phyloP scores from a whole-genome alignment of 2,888 invertebrate species.

The Pegoplata infirma region DNA sequence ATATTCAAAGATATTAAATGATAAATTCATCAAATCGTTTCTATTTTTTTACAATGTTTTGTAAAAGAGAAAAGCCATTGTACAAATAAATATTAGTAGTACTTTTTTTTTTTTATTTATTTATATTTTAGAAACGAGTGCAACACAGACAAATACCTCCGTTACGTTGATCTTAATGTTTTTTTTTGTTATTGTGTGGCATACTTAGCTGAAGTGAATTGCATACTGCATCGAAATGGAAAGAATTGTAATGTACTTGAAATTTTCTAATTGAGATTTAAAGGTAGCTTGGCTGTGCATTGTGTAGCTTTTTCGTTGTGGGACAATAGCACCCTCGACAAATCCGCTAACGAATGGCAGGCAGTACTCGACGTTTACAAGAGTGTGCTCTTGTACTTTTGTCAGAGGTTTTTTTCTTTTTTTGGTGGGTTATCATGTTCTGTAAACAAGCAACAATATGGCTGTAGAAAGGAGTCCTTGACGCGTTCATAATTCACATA shows the following conservation, averaged over 20 bases:
- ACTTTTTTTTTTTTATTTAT: slow-evolving; percentile 24
- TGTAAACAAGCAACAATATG: slow-evolving; percentile 55
- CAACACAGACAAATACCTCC: slow-evolving; percentile 31
- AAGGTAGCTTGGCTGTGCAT: slow-evolving; percentile 31
- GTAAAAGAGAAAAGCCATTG: slow-evolving; percentile 58
- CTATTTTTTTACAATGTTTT: neutral
- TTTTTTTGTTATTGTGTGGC: slow-evolving; percentile 19
- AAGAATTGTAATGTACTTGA: slow-evolving; percentile 61
- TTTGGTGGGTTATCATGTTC: slow-evolving; percentile 32
- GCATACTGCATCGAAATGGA: slow-evolving; percentile 62
- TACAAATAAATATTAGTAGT: slow-evolving; percentile 40
- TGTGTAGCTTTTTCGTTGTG: slow-evolving; percentile 56
- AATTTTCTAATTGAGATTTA: slow-evolving; percentile 65
- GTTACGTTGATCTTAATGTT: slow-evolving; percentile 35
- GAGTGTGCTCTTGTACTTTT: slow-evolving; percentile 54
- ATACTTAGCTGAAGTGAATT: slow-evolving; percentile 59
- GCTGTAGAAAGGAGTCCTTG: slow-evolving; percentile 66
- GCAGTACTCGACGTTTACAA: slow-evolving; percentile 51
- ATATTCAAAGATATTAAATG: neutral
- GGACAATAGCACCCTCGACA: slow-evolving; percentile 59
- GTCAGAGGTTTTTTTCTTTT: slow-evolving; percentile 55
- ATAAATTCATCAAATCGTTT: slow-evolving; percentile 45
- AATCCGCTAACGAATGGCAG: slow-evolving; percentile 56
- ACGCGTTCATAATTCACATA: slow-evolving; percentile 75
- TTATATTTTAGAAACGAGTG: slow-evolving; percentile 52